phyloP scores from a whole-genome alignment of 2,888 invertebrate genomes.

The Calameuta filiformis region DNA sequence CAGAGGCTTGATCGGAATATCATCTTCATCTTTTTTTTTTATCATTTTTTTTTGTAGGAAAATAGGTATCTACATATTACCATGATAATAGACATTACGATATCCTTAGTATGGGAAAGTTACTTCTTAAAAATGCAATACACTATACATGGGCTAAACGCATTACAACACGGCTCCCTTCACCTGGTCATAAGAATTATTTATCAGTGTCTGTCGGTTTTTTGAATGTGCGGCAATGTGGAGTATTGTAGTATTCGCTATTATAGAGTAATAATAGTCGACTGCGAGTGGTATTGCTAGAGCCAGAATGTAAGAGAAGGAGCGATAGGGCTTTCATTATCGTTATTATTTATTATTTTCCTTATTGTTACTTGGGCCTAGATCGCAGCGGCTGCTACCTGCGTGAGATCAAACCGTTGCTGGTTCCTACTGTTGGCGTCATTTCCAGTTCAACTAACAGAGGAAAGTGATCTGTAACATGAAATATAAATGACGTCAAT shows the following conservation, averaged over 20 bases:
- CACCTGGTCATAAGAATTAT: constrained; percentile 60
- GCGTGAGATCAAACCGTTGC: constrained; percentile 85
- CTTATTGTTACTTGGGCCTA: constrained; percentile 60
- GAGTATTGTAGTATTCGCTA: constrained; percentile 56
- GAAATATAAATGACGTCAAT: background rate
- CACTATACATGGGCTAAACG: constrained; percentile 65
- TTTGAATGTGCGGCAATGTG: constrained; percentile 61
- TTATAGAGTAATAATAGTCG: constrained; percentile 47
- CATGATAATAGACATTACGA: constrained; percentile 50
- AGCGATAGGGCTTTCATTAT: constrained; percentile 48
- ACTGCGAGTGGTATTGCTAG: constrained; percentile 59
- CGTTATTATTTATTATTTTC: constrained; percentile 42
- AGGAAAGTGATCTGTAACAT: constrained; percentile 86
- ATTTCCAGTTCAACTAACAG: constrained; percentile 91
- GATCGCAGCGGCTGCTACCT: constrained; percentile 77
- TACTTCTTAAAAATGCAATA: constrained; percentile 62
- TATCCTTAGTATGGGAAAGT: constrained; percentile 41
- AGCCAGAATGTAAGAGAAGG: constrained; percentile 61
- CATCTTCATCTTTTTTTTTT: constrained; percentile 32
- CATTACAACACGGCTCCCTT: constrained; percentile 62
- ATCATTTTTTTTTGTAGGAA: constrained; percentile 55
- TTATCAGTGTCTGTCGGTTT: constrained; percentile 50
- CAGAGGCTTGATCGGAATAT: constrained; percentile 64
- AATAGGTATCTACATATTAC: constrained; percentile 64
- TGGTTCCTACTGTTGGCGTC: constrained; percentile 80